Conservation (phyloP, 2,888 invertebrate species). For the Leptodirus hochenwartii region DNA sequence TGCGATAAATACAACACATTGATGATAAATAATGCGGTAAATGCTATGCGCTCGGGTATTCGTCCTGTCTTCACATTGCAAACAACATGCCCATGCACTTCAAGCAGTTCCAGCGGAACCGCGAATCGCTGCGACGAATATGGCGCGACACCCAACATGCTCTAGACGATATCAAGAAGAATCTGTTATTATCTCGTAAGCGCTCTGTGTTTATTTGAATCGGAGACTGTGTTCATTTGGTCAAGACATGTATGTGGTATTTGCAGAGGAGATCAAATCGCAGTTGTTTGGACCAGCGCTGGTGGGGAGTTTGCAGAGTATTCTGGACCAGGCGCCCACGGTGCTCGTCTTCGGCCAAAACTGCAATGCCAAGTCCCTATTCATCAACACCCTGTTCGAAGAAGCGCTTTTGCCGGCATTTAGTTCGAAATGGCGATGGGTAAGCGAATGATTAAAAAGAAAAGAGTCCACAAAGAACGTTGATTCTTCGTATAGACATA, state of each 20-base stretch:
- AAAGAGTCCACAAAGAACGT: too few species aligned
- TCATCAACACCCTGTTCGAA: slow-evolving; percentile 56
- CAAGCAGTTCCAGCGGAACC: too few species aligned
- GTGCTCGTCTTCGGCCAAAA: slow-evolving; percentile 57
- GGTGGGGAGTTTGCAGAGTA: slow-evolving; percentile 18
- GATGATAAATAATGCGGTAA: too few species aligned
- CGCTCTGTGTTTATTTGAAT: slow-evolving; percentile 9
- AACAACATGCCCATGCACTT: too few species aligned
- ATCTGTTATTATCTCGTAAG: slow-evolving; percentile 22
- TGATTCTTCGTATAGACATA: too few species aligned
- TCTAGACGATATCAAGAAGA: slow-evolving; percentile 23
- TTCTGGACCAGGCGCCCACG: slow-evolving; percentile 32
- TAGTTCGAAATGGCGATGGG: slow-evolving; percentile 46
- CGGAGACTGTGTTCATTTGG: neutral
- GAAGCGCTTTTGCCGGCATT: slow-evolving; percentile 42
- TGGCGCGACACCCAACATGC: slow-evolving; percentile 23
- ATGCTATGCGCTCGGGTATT: too few species aligned
- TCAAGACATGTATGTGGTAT: slow-evolving; percentile 1
- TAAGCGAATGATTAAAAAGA: slow-evolving; percentile 24
- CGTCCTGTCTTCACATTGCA: too few species aligned
- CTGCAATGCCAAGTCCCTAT: slow-evolving; percentile 45
- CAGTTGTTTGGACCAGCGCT: slow-evolving; percentile 20
- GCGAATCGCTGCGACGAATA: slow-evolving; percentile 22
- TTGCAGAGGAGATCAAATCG: slow-evolving; percentile 22
- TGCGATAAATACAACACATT: too few species aligned